Percentiles rank a stretch among this genome's conserved stretches.
These are phyloP conservation scores for Nesidiocoris tenuis DNA, from an alignment of 2,888 invertebrate species.

Conservation along the genomic window DNA sequence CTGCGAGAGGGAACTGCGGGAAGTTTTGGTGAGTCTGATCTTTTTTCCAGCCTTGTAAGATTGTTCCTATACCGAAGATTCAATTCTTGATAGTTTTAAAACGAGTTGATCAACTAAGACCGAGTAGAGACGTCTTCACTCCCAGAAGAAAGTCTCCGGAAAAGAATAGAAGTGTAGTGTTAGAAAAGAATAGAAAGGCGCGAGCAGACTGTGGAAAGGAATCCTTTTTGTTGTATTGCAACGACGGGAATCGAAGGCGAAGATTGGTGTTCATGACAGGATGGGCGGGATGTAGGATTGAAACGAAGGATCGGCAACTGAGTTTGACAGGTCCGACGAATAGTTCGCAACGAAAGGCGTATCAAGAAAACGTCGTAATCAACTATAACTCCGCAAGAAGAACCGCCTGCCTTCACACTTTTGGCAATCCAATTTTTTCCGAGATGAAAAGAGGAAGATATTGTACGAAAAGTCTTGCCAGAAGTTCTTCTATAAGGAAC, in stretches of 20 bases:
- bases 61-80: no score
- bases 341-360: neutral
- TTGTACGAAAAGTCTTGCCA: neutral
- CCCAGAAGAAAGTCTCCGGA: no score
- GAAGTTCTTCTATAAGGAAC: neutral
- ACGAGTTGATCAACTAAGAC: no score
- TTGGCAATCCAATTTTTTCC: neutral
- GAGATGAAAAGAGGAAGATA: neutral
- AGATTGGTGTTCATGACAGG: neutral
- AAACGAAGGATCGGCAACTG: neutral
- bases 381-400: neutral
- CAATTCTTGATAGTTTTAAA: no score
- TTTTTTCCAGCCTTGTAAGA: no score
- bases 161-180: no score
- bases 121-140: no score
- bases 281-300: neutral
- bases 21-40: no score
- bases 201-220: neutral
- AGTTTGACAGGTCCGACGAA: neutral
- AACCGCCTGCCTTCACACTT: neutral
- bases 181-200: neutral
- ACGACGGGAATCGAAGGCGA: neutral
- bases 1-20: no score
- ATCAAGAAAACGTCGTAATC: neutral
- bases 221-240: neutral